Evolutionary conservation across 2,888 invertebrate species (phyloP).

Genomic region (Drosophila percnosoma): DNA sequence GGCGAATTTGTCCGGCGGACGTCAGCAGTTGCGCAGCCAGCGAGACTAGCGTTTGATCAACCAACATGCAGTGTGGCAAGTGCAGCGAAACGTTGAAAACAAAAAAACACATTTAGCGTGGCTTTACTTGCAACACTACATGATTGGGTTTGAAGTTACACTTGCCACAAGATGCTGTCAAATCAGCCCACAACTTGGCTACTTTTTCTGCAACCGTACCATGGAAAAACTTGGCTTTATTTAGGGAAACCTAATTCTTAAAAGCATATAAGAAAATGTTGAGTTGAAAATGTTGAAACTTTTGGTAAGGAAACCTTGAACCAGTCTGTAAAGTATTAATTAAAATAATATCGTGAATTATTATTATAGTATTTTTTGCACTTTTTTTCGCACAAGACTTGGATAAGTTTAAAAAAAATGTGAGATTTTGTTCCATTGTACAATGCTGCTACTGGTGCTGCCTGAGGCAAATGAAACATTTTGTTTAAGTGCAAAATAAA

Average conservation of each 20-base stretch:
- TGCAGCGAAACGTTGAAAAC: conserved; percentile 5
- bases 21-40: not conserved
- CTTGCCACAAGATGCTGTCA: conserved; percentile 10
- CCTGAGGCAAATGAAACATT: conserved; percentile 74
- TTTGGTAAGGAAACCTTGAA: not conserved
- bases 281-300: not conserved
- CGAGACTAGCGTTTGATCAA: not conserved
- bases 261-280: no score
- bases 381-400: not conserved
- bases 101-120: conserved; percentile 12
- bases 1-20: not conserved
- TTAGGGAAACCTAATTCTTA: not conserved
- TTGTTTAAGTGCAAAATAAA: conserved; percentile 80
- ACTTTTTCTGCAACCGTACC: not conserved
- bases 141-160: conserved; percentile 13
- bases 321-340: not conserved
- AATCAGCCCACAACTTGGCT: conserved; percentile 3
- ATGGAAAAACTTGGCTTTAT: not conserved
- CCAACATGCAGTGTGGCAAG: conserved; percentile 22
- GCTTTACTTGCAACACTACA: conserved; percentile 29
- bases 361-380: not conserved
- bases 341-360: not conserved
- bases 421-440: not conserved
- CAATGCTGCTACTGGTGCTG: conserved; percentile 12
- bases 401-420: not conserved